Conservation (phyloP, 2,113 vertebrate species). For the Halcyon malimbica region DNA sequence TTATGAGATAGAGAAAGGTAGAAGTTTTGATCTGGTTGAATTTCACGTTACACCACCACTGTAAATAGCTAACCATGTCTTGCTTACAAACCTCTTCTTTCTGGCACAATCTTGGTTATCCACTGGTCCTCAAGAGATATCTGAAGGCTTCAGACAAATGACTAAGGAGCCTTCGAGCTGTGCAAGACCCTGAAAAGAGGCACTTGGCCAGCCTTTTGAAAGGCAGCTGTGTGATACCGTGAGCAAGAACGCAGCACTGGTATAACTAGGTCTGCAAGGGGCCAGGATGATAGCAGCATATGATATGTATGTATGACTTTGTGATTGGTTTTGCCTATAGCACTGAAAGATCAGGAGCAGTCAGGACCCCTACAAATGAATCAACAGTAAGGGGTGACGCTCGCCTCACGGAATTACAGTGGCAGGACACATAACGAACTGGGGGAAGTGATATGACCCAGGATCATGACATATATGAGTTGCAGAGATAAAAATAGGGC, state of each 20-base stretch:
- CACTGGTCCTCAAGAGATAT: neutral
- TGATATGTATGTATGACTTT: neutral
- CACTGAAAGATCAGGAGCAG: neutral
- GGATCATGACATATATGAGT: neutral
- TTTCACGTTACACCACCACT: neutral
- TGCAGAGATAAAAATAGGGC: neutral
- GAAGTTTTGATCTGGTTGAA: neutral
- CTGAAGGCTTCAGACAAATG: neutral
- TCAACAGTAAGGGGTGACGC: neutral
- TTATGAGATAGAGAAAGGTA: neutral
- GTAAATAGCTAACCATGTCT: neutral
- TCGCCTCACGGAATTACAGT: neutral
- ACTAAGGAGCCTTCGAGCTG: neutral
- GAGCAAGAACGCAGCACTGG: neutral
- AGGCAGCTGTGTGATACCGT: neutral
- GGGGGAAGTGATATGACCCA: neutral
- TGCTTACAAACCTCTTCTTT: neutral
- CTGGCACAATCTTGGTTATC: neutral
- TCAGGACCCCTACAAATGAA: neutral
- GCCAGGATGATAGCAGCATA: neutral
- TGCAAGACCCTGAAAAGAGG: neutral
- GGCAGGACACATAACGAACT: neutral
- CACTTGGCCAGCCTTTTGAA: neutral
- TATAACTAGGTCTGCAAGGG: neutral
- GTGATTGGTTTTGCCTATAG: neutral